phyloP scores from a whole-genome alignment of 2,888 invertebrate species.

The Tenthredo distinguenda region DNA sequence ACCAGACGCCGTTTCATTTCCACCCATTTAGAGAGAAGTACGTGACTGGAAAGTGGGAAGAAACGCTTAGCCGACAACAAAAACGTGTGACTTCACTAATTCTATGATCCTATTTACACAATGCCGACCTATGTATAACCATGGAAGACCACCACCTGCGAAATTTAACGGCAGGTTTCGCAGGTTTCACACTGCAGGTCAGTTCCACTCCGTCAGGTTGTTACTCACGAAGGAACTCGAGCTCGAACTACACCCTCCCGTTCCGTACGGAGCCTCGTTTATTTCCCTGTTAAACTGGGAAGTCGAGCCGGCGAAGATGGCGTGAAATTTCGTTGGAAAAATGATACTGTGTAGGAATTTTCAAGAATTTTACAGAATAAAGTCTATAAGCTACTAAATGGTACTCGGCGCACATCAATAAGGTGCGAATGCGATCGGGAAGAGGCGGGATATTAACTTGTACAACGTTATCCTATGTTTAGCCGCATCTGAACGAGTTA shows the following conservation, averaged over 20 bases:
- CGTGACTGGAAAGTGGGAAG: conserved; percentile 32
- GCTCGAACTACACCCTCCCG: background rate
- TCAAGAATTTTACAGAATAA: background rate
- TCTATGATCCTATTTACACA: conserved; percentile 42
- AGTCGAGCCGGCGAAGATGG: background rate
- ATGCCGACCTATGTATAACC: background rate
- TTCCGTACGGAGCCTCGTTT: background rate
- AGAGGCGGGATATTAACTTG: conserved; percentile 1
- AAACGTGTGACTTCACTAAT: conserved; percentile 50
- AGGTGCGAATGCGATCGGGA: background rate
- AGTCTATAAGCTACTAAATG: background rate
- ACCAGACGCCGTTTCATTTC: background rate
- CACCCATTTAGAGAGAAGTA: background rate
- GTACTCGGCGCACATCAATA: background rate
- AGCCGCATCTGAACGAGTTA: conserved; percentile 18
- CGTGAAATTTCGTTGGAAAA: no score
- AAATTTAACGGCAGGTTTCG: conserved; percentile 17
- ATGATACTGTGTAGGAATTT: no score
- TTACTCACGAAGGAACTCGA: background rate
- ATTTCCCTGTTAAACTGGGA: background rate
- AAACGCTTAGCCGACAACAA: conserved; percentile 12
- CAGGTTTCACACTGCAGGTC: conserved; percentile 19
- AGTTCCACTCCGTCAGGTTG: background rate
- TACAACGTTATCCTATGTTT: conserved; percentile 35
- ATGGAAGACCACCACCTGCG: background rate